phyloP scores from a whole-genome alignment of 2,113 vertebrate genomes.

The Leuciscus idus region DNA sequence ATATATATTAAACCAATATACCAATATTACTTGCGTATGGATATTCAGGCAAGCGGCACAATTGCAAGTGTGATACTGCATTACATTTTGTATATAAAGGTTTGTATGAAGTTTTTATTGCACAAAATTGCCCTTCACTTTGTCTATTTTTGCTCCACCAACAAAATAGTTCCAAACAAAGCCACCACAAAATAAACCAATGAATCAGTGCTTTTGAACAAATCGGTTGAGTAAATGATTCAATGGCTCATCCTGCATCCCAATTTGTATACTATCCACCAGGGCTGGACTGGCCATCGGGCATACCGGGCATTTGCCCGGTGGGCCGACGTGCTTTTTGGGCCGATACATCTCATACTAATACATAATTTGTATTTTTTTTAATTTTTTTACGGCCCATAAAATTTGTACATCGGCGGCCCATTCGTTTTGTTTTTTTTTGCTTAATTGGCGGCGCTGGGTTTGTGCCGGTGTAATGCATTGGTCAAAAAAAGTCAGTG shows the following conservation, averaged over 20 bases:
- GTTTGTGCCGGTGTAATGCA: no score
- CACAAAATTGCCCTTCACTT: not conserved
- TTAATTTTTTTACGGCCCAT: no score
- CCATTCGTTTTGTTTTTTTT: no score
- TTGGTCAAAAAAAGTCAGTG: no score
- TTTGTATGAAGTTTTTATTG: not conserved
- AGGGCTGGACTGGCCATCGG: no score
- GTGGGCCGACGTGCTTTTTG: no score
- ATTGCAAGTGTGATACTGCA: not conserved
- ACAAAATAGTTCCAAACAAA: not conserved
- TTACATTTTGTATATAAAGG: not conserved
- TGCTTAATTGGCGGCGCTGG: no score
- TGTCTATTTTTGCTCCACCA: not conserved
- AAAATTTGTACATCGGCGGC: no score
- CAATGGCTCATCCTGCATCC: not conserved
- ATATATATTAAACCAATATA: no score
- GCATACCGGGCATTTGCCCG: no score
- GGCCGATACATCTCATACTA: no score
- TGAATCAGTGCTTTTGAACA: not conserved
- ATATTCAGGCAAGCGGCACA: not conserved
- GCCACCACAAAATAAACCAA: not conserved
- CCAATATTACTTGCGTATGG: not conserved
- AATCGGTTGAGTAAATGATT: not conserved
- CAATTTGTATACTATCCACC: not conserved
- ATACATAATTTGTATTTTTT: no score